Evolutionary conservation across 2,113 vertebrate genomes (phyloP).

Genomic region (Chauna torquata): DNA sequence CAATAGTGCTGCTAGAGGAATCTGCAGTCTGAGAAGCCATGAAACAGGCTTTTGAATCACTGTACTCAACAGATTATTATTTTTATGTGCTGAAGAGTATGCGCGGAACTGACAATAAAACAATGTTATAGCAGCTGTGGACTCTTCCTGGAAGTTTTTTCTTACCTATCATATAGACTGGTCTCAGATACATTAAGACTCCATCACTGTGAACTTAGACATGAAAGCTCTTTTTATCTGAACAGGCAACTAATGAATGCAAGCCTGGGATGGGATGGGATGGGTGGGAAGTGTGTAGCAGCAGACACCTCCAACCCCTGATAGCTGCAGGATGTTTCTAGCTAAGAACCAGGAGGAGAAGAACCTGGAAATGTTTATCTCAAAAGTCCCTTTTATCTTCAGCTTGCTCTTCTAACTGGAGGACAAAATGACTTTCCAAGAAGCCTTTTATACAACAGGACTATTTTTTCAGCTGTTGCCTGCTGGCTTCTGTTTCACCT

Average conservation of each 20-base stretch:
- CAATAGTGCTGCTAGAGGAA: not conserved
- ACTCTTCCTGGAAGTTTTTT: not conserved
- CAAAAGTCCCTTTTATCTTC: not conserved
- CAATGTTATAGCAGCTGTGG: not conserved
- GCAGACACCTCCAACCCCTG: not conserved
- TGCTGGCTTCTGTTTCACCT: not conserved
- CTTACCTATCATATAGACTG: not conserved
- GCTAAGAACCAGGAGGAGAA: not conserved
- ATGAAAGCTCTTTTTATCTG: not conserved
- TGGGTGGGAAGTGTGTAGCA: not conserved
- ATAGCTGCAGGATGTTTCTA: not conserved
- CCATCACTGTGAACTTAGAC: not conserved
- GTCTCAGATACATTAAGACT: not conserved
- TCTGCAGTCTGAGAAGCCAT: not conserved
- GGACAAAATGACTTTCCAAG: not conserved
- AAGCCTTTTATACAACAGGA: not conserved
- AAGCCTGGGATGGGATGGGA: not conserved
- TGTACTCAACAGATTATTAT: not conserved
- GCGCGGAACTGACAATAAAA: constrained; percentile 62
- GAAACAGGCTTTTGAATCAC: not conserved
- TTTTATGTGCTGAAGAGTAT: not conserved
- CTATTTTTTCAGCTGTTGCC: not conserved
- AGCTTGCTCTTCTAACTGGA: not conserved
- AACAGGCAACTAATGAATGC: not conserved
- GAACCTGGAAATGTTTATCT: not conserved